Conservation (phyloP, 1,140 invertebrate genomes). For the Battus philenor region DNA sequence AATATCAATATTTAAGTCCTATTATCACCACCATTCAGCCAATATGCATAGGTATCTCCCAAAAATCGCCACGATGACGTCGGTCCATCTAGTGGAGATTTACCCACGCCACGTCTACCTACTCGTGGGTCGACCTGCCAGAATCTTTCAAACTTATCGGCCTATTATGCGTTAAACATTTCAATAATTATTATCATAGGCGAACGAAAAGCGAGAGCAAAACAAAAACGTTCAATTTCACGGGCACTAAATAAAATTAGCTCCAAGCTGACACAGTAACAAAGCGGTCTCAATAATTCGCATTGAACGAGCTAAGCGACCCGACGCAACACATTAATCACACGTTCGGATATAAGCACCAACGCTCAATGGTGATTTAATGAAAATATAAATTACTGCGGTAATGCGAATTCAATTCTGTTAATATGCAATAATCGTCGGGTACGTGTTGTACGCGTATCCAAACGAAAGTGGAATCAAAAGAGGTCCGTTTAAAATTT, state of each 20-base stretch:
- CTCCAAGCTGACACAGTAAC: conserved; percentile 56
- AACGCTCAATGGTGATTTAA: conserved; percentile 38
- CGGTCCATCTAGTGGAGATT: conserved; percentile 25
- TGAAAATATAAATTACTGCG: conserved; percentile 46
- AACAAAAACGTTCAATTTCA: conserved; percentile 65
- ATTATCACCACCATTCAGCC: no score
- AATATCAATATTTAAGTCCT: no score
- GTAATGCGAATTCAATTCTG: conserved; percentile 37
- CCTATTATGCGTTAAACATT: conserved; percentile 39
- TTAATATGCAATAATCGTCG: conserved; percentile 52
- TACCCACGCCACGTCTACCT: no score
- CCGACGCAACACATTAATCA: conserved; percentile 45
- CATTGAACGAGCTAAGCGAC: conserved; percentile 44
- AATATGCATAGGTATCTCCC: no score
- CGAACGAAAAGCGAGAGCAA: conserved; percentile 25
- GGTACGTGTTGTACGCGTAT: conserved; percentile 22
- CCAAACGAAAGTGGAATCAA: conserved; percentile 33
- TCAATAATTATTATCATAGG: conserved; percentile 40
- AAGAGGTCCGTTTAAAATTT: conserved; percentile 42
- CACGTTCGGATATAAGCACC: conserved; percentile 25
- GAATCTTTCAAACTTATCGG: no score
- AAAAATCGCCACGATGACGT: conserved; percentile 23
- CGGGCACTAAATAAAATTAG: conserved; percentile 71
- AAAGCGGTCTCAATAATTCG: conserved; percentile 66
- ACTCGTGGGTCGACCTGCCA: no score